These are phyloP conservation scores for Thripadectes ignobilis DNA, from an alignment of 2,797 vertebrate genomes.

Conservation along the genomic window DNA sequence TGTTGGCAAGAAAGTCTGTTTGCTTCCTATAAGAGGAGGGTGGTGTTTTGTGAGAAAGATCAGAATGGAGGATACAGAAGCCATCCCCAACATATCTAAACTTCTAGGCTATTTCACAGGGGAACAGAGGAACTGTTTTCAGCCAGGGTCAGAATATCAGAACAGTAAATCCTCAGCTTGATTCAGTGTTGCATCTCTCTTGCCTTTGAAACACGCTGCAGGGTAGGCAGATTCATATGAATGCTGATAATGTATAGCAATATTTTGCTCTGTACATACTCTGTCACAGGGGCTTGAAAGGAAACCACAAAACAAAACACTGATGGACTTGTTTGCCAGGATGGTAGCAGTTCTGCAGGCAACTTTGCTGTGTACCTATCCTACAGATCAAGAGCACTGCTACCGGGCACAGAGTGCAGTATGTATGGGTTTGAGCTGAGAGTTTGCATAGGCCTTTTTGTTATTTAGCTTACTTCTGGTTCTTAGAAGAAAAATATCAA, in stretches of 20 bases:
- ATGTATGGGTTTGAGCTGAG: background rate
- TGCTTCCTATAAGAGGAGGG: background rate
- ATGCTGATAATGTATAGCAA: background rate
- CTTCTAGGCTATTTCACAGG: background rate
- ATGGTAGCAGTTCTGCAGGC: background rate
- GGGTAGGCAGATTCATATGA: background rate
- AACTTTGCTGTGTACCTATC: background rate
- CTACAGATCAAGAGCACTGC: background rate
- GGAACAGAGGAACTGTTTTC: background rate
- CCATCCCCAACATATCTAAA: background rate
- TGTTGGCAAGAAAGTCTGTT: background rate
- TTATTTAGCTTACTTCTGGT: background rate
- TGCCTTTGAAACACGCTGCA: background rate
- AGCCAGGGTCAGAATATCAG: background rate
- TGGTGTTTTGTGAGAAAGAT: background rate
- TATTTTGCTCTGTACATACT: background rate
- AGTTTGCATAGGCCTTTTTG: background rate
- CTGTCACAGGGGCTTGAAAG: background rate
- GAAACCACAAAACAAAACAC: background rate
- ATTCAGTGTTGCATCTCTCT: background rate
- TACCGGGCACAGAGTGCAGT: background rate
- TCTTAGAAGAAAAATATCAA: background rate
- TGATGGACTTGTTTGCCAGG: background rate
- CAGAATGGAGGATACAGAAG: background rate
- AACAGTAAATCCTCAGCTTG: background rate